Percentiles rank a stretch among this genome's conserved stretches.
phyloP scores from a whole-genome alignment of 2,797 vertebrate species.

The Pterois miles region DNA sequence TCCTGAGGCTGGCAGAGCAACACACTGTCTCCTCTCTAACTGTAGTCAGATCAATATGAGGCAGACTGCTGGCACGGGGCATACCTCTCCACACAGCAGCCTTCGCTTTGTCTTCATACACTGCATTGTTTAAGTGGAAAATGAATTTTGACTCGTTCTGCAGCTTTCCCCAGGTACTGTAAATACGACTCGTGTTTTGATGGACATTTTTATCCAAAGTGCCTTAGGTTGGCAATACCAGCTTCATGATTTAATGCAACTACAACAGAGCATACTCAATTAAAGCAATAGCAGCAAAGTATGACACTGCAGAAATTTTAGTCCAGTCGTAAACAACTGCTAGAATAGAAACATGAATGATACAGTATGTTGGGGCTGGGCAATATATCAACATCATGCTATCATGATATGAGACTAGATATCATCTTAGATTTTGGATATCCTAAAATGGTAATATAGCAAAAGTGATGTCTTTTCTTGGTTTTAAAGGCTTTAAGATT shows the following conservation, averaged over 20 bases:
- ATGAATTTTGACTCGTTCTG: background rate
- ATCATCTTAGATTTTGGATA: too few relatives aligned
- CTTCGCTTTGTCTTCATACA: background rate
- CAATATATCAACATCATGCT: too few relatives aligned
- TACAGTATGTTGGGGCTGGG: background rate
- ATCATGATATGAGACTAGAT: too few relatives aligned
- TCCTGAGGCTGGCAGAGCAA: slow-evolving; percentile 21
- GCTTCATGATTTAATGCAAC: background rate
- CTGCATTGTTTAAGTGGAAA: background rate
- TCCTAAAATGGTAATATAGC: too few relatives aligned
- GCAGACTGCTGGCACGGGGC: background rate
- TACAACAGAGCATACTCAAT: background rate
- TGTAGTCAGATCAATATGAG: slow-evolving; percentile 31
- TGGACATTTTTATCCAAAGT: background rate
- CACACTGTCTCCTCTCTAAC: background rate
- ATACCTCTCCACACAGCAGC: slow-evolving; percentile 9
- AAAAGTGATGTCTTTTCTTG: too few relatives aligned
- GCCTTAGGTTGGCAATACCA: background rate
- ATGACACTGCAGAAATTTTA: background rate
- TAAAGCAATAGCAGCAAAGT: background rate
- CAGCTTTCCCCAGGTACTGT: background rate
- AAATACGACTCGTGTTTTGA: slow-evolving; percentile 1
- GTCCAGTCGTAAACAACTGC: background rate
- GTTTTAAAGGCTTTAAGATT: too few relatives aligned
- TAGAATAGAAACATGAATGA: background rate